These are phyloP conservation scores for Montipora efflorescens DNA, from an alignment of 64 coral and sea anemone genomes.

Conservation along the genomic window DNA sequence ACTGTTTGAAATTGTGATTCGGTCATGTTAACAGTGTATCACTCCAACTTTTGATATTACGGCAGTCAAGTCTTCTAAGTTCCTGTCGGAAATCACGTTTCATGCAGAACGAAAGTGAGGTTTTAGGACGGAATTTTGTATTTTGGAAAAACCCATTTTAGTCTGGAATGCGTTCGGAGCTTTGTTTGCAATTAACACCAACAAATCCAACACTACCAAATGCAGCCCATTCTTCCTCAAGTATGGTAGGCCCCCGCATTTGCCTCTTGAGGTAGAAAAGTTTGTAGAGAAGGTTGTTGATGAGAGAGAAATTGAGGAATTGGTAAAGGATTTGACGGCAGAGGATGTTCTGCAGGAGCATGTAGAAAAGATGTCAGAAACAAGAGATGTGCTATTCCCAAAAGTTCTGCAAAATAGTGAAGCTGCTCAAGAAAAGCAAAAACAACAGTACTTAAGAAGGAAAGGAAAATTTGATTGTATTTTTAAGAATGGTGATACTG, in stretches of 20 bases:
- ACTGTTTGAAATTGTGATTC: slow-evolving; percentile 9
- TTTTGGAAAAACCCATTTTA: slow-evolving; percentile 7
- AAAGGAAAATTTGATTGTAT: not conserved
- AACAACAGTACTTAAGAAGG: slow-evolving; percentile 52
- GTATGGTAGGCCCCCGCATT: slow-evolving; percentile 40
- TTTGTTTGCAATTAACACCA: slow-evolving; percentile 70
- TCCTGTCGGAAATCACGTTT: not conserved
- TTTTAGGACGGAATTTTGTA: not conserved
- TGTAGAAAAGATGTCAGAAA: slow-evolving; percentile 7
- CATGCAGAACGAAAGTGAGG: not conserved
- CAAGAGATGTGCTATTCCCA: slow-evolving; percentile 38
- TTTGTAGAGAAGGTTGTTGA: not conserved
- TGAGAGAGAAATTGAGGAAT: not conserved
- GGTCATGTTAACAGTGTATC: not conserved
- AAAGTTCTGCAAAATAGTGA: slow-evolving; percentile 61
- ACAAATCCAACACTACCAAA: slow-evolving; percentile 54
- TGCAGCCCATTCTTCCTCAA: slow-evolving; percentile 68
- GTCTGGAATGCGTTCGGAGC: not conserved
- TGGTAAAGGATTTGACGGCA: not conserved
- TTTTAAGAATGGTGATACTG: slow-evolving; percentile 64
- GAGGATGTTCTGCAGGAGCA: not conserved
- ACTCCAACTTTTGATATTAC: not conserved
- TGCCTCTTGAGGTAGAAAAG: slow-evolving; percentile 52
- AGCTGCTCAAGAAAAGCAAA: slow-evolving; percentile 69
- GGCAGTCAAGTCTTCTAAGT: not conserved